These are phyloP conservation scores for Nycticebus coucang DNA, from an alignment of 2,113 vertebrate species.

Conservation along the genomic window DNA sequence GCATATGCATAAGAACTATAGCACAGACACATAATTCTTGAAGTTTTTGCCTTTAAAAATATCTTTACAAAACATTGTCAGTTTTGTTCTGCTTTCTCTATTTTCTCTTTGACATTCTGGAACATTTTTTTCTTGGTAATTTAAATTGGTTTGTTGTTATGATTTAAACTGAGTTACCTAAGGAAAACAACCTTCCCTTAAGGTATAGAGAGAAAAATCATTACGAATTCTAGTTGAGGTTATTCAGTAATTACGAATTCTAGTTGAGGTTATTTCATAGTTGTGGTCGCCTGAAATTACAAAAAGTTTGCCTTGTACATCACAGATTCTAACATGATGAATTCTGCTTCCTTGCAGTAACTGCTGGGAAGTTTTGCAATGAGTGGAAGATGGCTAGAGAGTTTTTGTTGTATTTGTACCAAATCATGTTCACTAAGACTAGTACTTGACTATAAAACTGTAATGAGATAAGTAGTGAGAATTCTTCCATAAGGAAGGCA, in stretches of 20 bases:
- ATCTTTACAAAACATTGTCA: not conserved
- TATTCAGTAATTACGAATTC: constrained; percentile 34
- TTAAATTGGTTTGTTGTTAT: constrained; percentile 47
- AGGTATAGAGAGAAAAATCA: constrained; percentile 23
- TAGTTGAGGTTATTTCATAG: constrained; percentile 38
- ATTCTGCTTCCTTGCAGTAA: constrained; percentile 68
- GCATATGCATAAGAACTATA: constrained; percentile 54
- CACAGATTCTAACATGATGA: constrained; percentile 61
- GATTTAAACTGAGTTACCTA: constrained; percentile 49
- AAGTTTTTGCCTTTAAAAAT: constrained; percentile 59
- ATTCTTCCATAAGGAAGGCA: constrained; percentile 57
- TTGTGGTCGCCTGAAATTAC: constrained; percentile 67
- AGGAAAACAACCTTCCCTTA: constrained; percentile 30
- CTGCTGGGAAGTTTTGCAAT: constrained; percentile 63
- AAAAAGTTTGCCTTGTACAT: constrained; percentile 53
- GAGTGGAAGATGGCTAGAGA: constrained; percentile 63
- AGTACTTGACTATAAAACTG: constrained; percentile 49
- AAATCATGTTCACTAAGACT: constrained; percentile 19
- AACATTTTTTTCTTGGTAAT: not conserved
- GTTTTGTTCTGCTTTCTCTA: constrained; percentile 59
- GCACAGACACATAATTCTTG: constrained; percentile 61
- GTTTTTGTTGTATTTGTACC: constrained; percentile 70
- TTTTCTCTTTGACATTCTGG: not conserved
- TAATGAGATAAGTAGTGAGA: constrained; percentile 47
- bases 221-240: constrained; percentile 35